Base-by-base conservation (phyloP, 2,888 invertebrate species). In the Tyria jacobaeae region DNA sequence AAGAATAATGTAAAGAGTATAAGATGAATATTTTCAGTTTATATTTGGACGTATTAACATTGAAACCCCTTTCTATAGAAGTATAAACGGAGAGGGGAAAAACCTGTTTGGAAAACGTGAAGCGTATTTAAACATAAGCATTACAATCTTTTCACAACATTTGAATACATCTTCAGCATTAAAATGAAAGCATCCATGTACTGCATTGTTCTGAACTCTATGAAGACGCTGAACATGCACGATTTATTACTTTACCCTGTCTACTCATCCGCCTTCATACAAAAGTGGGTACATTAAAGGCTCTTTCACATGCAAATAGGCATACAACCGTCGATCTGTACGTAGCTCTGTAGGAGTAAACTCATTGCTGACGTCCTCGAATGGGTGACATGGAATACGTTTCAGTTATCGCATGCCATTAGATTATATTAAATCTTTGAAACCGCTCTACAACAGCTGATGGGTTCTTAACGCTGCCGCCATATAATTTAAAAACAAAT, bases 401-500 rank as follows among this genome's bases (percentile, higher is more conserved):
- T 89, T 91, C 85, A 87, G 82, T 84, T 86, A 88, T 87, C 84
- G 85, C 87, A 90, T 88, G 84, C 82, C 80, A 87, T 89, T 89
- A 84, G 82, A 86, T 88, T 87, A 78, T 79, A 85, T 88, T 85
- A 84, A 80, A 81, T 73, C 70, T 60, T 60, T 62, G 17, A 64
- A 62, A 41, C 12, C 21, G 12, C 21, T 21, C 21, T 17, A 15
- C 31, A 31, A 44, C 10, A 25, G 24, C 37, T 25, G 17, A 53
- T 53, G 1, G 39, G 39, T 17, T 17, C 14, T 31, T 21, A 44
- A 31, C 3, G 31, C 41, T n/a, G n/a, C n/a, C n/a, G n/a, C n/a
- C n/a, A n/a, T n/a, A n/a, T n/a, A 21, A 44, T 54, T 27, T 17
- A 12, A 17, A 17, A n/a, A n/a, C n/a, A n/a, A n/a, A n/a, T n/a